Conservation (phyloP, 2,888 invertebrate species). For the Dromius quadrimaculatus region DNA sequence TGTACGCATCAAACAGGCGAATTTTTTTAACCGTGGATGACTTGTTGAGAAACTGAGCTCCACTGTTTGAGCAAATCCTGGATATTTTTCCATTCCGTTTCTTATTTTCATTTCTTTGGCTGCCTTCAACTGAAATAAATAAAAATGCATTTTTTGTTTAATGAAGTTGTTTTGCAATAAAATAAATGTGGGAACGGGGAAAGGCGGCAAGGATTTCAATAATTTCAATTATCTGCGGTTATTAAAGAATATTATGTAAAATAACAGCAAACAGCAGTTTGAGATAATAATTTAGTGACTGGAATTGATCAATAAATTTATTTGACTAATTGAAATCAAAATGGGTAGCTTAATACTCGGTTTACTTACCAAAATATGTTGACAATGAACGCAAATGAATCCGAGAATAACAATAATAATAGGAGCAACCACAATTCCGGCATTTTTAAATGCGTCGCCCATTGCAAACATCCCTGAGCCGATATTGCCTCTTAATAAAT, state of each 20-base stretch:
- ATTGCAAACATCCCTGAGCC: conserved; percentile 97
- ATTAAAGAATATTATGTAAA: background rate
- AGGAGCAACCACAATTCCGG: conserved; percentile 87
- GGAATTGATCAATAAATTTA: too few relatives aligned
- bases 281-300: too few relatives aligned
- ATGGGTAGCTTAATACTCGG: background rate
- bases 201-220: too few relatives aligned
- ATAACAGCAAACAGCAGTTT: too few relatives aligned
- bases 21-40: conserved; percentile 73
- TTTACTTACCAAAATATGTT: conserved; percentile 85
- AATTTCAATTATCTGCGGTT: too few relatives aligned
- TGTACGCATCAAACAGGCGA: conserved; percentile 75
- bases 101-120: conserved; percentile 76
- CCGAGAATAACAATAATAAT: conserved; percentile 84
- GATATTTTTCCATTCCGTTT: conserved; percentile 70
- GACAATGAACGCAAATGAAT: conserved; percentile 89
- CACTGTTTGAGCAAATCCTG: conserved; percentile 87
- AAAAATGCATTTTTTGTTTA: conserved; percentile 1
- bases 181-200: too few relatives aligned
- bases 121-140: conserved; percentile 72
- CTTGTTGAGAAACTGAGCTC: conserved; percentile 84
- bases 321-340: too few relatives aligned
- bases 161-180: too few relatives aligned
- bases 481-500: conserved; percentile 94
- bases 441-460: conserved; percentile 94